Base-by-base conservation (phyloP, 2,797 vertebrate genomes). In the Clarias fuscus region DNA sequence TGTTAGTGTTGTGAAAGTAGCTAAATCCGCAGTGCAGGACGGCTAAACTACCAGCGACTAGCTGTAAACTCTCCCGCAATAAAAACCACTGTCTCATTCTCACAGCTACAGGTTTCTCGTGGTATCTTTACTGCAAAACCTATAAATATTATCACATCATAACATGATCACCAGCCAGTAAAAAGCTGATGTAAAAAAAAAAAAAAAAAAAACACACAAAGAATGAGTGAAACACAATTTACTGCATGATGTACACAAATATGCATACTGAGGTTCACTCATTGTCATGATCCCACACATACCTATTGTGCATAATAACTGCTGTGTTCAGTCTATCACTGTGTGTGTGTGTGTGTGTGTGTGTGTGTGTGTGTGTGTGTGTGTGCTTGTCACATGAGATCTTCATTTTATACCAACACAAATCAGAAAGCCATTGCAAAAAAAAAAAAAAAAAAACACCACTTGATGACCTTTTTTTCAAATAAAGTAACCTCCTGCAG, bases 91-190 rank as follows among this genome's bases (percentile, higher is more conserved):
- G 20, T 30, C 53, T 77, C 27, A 24, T 62, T 79, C 58, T 40
- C 37, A 30, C 37, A 53, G 43, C 79, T 82, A 5, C 24, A 53
- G 40, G 67, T 82, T 53, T 53, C 40, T 67, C 53, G n/a, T 53
- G 79, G 79, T 53, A 67, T 67, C 62, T 30, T 81, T 48, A 67
- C 15, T 48, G 48, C 37, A 65, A 48, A 81, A 65, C 61, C 22
- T 81, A n/a, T 81, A 81, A 27, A 81, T 81, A 81, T 67, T 53
- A 43, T 67, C 40, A 53, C 79, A 53, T 67, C n/a, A 81, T 27
- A 67, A 53, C 62, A 20, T 8, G 17, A 15, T 80, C 67, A 67
- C 33, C 48, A 48, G 24, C 37, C 37, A 59, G 68, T 43, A 64
- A 62, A 24, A 40, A 84, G 75, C 33, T 33, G 33, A 33, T 33